These are phyloP conservation scores for Chrysogorgia sp. DNA, from an alignment of 92 coral and sea anemone species.

Conservation along the genomic window DNA sequence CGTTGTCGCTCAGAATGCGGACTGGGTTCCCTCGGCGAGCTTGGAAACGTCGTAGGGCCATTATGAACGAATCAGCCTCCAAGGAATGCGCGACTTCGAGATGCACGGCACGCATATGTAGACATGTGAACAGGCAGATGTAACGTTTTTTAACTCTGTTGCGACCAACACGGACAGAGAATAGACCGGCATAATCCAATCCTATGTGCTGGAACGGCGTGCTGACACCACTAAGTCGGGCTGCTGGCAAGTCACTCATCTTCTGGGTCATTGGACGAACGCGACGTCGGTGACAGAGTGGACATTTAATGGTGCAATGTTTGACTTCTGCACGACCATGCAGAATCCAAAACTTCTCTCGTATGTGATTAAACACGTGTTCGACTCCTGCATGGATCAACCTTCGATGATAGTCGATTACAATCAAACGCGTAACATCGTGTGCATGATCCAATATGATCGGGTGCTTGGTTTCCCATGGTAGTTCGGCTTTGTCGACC, in stretches of 20 bases:
- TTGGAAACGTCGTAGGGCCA: conserved; percentile 57
- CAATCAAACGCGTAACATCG: conserved; percentile 45
- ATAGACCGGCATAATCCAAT: conserved; percentile 62
- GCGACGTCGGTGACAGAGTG: conserved; percentile 54
- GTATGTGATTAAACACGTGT: conserved; percentile 47
- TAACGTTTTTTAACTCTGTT: conserved; percentile 60
- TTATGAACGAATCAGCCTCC: conserved; percentile 57
- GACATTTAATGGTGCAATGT: conserved; percentile 46
- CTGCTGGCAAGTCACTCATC: conserved; percentile 50
- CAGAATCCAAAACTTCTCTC: conserved; percentile 55
- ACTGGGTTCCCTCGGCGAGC: conserved; percentile 57
- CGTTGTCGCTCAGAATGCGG: conserved; percentile 50
- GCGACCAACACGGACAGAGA: conserved; percentile 53
- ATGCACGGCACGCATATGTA: conserved; percentile 58
- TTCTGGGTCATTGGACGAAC: conserved; percentile 53
- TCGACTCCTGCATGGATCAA: conserved; percentile 58
- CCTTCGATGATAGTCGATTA: conserved; percentile 41
- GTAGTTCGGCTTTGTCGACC: conserved; percentile 41
- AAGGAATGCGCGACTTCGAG: conserved; percentile 51
- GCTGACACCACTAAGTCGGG: conserved; percentile 44
- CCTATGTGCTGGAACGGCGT: conserved; percentile 52
- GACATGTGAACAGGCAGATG: conserved; percentile 52
- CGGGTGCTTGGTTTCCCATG: conserved; percentile 51
- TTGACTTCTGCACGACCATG: conserved; percentile 58
- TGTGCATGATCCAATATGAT: conserved; percentile 49